Conservation (phyloP, 2,797 vertebrate genomes). For the Cuniculus paca region DNA sequence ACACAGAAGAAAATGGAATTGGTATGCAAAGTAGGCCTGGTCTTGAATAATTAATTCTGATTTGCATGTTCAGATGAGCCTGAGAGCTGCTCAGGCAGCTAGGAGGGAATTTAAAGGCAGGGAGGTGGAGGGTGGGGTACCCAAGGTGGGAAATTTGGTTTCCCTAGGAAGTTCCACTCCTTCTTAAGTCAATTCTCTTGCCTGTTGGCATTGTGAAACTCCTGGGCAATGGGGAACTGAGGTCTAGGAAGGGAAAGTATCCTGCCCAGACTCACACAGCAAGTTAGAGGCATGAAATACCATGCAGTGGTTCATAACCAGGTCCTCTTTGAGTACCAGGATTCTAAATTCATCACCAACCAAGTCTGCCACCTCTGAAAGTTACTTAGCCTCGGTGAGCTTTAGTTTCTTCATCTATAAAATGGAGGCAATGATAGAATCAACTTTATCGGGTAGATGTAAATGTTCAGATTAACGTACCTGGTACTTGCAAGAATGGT, state of each 20-base stretch:
- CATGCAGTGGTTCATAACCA: not conserved
- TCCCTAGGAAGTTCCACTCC: not conserved
- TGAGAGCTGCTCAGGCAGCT: constrained; percentile 66
- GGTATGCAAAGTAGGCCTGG: constrained; percentile 81
- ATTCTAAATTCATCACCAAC: constrained; percentile 2
- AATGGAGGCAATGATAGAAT: not conserved
- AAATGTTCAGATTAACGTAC: not conserved
- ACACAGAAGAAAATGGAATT: constrained; percentile 84
- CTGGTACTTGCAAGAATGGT: not conserved
- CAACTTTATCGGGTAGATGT: not conserved
- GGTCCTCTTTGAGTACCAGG: not conserved
- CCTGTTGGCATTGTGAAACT: not conserved
- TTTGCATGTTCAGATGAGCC: constrained; percentile 83
- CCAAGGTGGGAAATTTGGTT: not conserved
- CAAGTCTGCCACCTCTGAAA: not conserved
- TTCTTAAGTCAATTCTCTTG: constrained; percentile 27
- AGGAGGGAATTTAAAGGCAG: constrained; percentile 66
- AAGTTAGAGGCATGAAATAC: constrained; percentile 4
- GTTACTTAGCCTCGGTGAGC: not conserved
- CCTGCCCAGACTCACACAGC: constrained; percentile 1
- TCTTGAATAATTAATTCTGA: constrained; percentile 84
- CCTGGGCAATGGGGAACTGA: not conserved
- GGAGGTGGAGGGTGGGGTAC: constrained; percentile 21
- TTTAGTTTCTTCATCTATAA: constrained; percentile 46
- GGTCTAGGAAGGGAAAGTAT: not conserved